Evolutionary conservation across 2,113 vertebrate species (phyloP), one percentile per base, ranked within the genome.

Genomic region (Ploceus nigricollis): DNA sequence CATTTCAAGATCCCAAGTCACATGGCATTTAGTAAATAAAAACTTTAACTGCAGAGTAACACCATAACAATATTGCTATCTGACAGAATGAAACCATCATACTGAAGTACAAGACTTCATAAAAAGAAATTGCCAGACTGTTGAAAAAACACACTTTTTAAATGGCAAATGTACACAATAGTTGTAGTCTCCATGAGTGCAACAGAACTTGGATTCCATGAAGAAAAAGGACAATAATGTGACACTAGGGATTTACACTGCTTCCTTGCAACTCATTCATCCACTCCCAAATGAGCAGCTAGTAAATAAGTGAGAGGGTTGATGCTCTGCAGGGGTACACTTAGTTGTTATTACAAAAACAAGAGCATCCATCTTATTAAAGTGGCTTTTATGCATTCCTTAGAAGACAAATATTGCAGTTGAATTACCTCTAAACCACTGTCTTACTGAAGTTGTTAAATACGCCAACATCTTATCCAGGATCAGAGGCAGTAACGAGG

Each of bases 401-500:
- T 40, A 64, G 65, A 82, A 72, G 57, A 93, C 78, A 93, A 76
- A 71, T 82, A 82, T 2, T 51, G n/a, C 24, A 76, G 57, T 82
- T 33, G 4, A 91, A 93, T 84, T 68, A 60, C 16, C 35, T 75
- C 65, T 28, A 50, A 82, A 68, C 22, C 12, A 42, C 4, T 44
- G 22, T 25, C 30, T 75, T 27, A 60, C 30, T 58, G 39, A 93
- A 84, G 73, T 40, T 47, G 47, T 82, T 87, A 93, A 87, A 95
- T 44, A 58, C 0, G 0, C 27, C 47, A 54, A 9, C 68, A 63
- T 58, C 76, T 31, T 45, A 27, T 22, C 27, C 44, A 45, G 27
- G n/a, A 65, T 53, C 65, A 64, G 64, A 91, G 44, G 31, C 0
- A 0, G 28, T 27, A 75, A 87, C 0, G 0, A 92, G 42, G 40